Evolutionary conservation across 2,797 vertebrate genomes (phyloP).

Genomic region (Pelochelys cantorii): DNA sequence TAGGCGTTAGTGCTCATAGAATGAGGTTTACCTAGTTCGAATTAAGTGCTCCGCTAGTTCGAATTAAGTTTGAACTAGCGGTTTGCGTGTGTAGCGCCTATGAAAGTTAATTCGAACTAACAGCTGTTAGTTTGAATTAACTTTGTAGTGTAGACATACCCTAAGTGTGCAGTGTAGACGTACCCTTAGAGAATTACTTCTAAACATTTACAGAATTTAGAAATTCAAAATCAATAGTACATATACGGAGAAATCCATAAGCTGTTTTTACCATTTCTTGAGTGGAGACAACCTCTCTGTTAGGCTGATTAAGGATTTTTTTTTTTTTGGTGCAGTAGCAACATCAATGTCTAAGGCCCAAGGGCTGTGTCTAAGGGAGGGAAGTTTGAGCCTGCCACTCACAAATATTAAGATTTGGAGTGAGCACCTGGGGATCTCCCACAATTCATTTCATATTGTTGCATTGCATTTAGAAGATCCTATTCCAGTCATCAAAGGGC

Average conservation of each 20-base stretch:
- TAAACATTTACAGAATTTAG: background rate
- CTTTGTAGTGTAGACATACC: too few relatives aligned
- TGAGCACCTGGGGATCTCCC: background rate
- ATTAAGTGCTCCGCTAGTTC: too few relatives aligned
- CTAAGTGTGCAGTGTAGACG: too few relatives aligned
- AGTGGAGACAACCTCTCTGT: background rate
- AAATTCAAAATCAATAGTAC: background rate
- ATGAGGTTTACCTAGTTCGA: too few relatives aligned
- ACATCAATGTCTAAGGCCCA: background rate
- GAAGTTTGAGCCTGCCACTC: background rate
- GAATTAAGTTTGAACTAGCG: too few relatives aligned
- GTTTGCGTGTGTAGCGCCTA: too few relatives aligned
- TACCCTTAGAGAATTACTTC: background rate
- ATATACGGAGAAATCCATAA: background rate
- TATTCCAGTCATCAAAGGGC: background rate
- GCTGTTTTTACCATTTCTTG: background rate
- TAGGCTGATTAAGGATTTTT: background rate
- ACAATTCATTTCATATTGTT: background rate
- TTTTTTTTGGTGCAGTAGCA: constrained; percentile 1
- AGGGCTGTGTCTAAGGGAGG: background rate
- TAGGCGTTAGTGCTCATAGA: too few relatives aligned
- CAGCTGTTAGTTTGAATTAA: too few relatives aligned
- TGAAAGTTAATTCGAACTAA: too few relatives aligned
- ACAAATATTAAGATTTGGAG: background rate
- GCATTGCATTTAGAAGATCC: background rate